phyloP scores from a whole-genome alignment of 2,113 vertebrate species.

The Microtus montanus region DNA sequence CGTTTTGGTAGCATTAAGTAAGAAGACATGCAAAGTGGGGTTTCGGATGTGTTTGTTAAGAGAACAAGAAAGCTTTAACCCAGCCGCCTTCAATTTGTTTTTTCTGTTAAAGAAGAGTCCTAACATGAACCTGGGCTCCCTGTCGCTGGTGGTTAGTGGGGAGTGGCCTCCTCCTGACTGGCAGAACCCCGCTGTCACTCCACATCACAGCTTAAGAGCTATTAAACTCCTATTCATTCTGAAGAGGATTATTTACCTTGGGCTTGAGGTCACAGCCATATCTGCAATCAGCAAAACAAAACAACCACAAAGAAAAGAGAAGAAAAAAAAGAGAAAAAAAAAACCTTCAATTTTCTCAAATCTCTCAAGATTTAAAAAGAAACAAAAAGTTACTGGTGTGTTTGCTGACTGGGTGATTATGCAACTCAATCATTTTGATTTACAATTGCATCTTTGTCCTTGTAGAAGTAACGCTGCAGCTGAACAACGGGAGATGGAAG shows the following conservation, averaged over 20 bases:
- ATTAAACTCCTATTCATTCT: conserved; percentile 37
- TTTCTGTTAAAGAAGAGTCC: not conserved
- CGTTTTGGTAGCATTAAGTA: not conserved
- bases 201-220: conserved; percentile 17
- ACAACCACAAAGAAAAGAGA: not conserved
- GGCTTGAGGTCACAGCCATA: conserved; percentile 70
- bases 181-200: conserved; percentile 65
- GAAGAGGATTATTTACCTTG: conserved; percentile 57
- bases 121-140: conserved; percentile 27
- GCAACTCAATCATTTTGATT: conserved; percentile 75
- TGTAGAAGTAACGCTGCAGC: conserved; percentile 68
- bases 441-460: conserved; percentile 78
- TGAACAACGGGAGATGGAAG: conserved; percentile 73
- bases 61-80: not conserved
- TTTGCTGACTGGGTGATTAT: conserved; percentile 78
- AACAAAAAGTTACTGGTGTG: conserved; percentile 75
- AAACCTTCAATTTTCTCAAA: conserved; percentile 78
- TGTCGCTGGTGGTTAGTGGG: conserved; percentile 10
- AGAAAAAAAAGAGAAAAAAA: not conserved
- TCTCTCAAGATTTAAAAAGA: conserved; percentile 74
- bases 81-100: not conserved
- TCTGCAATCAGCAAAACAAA: conserved; percentile 79
- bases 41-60: not conserved
- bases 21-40: not conserved
- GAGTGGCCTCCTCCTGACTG: not conserved